A percentile compares a stretch with the other conserved stretches of the same genome.
phyloP scores from a whole-genome alignment of 2,888 invertebrate genomes.

The Euzetes globulus region DNA sequence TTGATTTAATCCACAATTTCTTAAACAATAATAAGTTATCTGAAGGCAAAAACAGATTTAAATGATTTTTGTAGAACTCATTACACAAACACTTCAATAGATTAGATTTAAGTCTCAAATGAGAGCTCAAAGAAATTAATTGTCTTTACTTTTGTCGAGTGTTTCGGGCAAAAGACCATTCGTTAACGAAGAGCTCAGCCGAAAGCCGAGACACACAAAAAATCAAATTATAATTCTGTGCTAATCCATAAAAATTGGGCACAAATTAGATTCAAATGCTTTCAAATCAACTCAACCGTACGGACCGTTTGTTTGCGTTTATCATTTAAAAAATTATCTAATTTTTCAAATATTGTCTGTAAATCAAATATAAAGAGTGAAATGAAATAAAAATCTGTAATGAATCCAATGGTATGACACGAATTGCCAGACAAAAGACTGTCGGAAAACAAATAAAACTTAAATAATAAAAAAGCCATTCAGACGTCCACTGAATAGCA shows the following conservation, averaged over 20 bases:
- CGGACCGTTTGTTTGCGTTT: neutral
- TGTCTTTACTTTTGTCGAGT: too few species aligned
- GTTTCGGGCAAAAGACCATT: neutral
- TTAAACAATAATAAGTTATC: neutral
- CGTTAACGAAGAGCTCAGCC: neutral
- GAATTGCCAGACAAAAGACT: too few species aligned
- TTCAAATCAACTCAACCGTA: neutral
- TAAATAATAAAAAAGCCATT: too few species aligned
- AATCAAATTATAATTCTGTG: slow-evolving; percentile 1
- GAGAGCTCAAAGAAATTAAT: neutral
- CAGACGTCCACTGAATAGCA: neutral
- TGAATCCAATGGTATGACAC: too few species aligned
- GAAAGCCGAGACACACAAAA: neutral
- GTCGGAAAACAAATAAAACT: too few species aligned
- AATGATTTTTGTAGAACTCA: neutral
- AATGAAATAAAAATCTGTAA: too few species aligned
- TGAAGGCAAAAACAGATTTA: neutral
- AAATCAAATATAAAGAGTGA: too few species aligned
- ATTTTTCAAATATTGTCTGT: too few species aligned
- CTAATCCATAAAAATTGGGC: neutral
- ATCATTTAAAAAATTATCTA: neutral
- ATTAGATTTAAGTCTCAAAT: neutral
- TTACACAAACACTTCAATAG: neutral
- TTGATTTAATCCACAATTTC: neutral
- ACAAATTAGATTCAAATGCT: neutral